Evolutionary conservation across 2,888 invertebrate genomes (phyloP).

Genomic region (Nephrotoma appendiculata): DNA sequence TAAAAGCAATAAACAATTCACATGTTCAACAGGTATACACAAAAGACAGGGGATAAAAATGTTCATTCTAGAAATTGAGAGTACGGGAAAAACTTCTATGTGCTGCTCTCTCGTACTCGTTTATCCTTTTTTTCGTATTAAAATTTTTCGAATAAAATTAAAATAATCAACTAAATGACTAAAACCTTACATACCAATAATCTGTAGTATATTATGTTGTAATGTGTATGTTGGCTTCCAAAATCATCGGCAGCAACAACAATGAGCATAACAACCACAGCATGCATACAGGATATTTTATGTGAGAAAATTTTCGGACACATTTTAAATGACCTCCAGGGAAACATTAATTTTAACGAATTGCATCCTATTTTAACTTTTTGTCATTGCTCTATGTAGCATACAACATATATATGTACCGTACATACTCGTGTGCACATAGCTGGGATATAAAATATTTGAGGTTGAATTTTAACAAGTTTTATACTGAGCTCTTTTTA

Average conservation of each 20-base stretch:
- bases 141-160: neutral
- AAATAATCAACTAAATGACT: neutral
- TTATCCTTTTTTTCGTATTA: neutral
- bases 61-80: neutral
- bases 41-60: neutral
- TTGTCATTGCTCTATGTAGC: neutral
- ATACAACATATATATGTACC: neutral
- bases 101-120: neutral
- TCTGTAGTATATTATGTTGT: neutral
- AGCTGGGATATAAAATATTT: neutral
- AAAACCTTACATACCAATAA: neutral
- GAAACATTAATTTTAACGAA: slow-evolving; percentile 1
- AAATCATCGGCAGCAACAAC: neutral
- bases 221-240: neutral
- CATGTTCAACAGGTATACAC: neutral
- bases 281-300: neutral
- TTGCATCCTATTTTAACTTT: neutral
- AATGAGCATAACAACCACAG: too few species aligned
- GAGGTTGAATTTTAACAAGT: neutral
- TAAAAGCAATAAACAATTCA: neutral
- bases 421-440: neutral
- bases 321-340: slow-evolving; percentile 4
- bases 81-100: neutral
- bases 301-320: neutral
- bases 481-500: neutral